phyloP scores from a whole-genome alignment of 2,113 vertebrate genomes.

The Bos indicus region DNA sequence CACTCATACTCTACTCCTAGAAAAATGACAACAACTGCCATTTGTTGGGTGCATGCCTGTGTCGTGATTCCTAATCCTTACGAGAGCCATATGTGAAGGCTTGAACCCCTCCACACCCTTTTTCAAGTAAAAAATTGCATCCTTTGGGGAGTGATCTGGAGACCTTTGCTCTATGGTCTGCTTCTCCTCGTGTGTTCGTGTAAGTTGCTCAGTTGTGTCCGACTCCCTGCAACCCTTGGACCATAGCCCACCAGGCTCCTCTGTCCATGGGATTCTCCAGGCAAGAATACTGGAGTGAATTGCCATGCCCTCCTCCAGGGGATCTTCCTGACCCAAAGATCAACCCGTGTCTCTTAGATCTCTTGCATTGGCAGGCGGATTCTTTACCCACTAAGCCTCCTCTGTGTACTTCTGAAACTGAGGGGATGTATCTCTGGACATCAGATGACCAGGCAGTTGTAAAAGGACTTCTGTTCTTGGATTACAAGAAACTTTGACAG shows the following conservation, averaged over 20 bases:
- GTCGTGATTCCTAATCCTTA: background rate
- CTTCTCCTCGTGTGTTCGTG: rapidly evolving
- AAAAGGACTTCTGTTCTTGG: constrained; percentile 19
- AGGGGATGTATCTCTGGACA: background rate
- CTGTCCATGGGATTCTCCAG: background rate
- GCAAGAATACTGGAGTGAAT: background rate
- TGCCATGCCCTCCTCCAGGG: background rate
- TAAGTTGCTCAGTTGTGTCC: background rate
- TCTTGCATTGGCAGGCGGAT: background rate
- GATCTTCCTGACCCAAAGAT: background rate
- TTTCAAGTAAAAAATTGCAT: background rate
- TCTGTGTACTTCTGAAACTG: background rate
- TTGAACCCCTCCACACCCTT: background rate
- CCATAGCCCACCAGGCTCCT: background rate
- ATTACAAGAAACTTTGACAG: constrained; percentile 38
- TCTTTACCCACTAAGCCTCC: background rate
- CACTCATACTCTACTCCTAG: background rate
- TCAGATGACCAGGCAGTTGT: background rate
- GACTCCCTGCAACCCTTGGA: background rate
- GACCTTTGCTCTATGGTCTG: background rate
- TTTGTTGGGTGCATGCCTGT: background rate
- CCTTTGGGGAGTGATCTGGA: background rate
- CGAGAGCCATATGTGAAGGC: background rate
- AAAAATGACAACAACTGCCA: background rate
- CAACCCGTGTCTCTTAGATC: background rate